Evolutionary conservation across 2,888 invertebrate genomes (phyloP).

Genomic region (Nasonia oneida): DNA sequence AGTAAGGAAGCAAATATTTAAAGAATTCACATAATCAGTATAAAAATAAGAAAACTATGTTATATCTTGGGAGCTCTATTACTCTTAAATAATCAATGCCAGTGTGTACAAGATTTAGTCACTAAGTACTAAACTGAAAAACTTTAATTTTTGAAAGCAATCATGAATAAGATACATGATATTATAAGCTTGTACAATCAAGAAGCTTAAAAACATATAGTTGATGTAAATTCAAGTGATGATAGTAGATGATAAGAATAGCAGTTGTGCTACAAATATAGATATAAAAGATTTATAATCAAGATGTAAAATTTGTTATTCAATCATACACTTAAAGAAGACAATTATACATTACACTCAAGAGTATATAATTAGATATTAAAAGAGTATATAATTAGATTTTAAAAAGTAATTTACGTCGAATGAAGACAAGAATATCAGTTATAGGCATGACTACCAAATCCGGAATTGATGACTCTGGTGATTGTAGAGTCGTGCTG

Average conservation of each 20-base stretch:
- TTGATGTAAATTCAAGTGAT: conserved; percentile 29
- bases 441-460: neutral
- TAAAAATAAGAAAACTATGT: neutral
- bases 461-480: neutral
- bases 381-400: too few species aligned
- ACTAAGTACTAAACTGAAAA: conserved; percentile 16
- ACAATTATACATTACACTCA: neutral
- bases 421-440: conserved; percentile 30
- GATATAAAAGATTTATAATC: neutral
- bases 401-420: conserved; percentile 10
- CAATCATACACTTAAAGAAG: neutral
- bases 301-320: conserved; percentile 31
- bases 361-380: too few species aligned
- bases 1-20: conserved; percentile 3
- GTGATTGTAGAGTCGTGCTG: neutral
- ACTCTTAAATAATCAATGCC: conserved; percentile 7
- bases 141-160: neutral
- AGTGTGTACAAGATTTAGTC: conserved; percentile 28
- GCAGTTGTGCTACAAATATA: conserved; percentile 6
- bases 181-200: too few species aligned
- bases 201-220: conserved; percentile 11
- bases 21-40: conserved; percentile 24
- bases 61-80: neutral
- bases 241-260: conserved; percentile 52
- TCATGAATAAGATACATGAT: too few species aligned